Evolutionary conservation across 2,888 invertebrate genomes (phyloP).

Genomic region (Opisthograptis luteolata): DNA sequence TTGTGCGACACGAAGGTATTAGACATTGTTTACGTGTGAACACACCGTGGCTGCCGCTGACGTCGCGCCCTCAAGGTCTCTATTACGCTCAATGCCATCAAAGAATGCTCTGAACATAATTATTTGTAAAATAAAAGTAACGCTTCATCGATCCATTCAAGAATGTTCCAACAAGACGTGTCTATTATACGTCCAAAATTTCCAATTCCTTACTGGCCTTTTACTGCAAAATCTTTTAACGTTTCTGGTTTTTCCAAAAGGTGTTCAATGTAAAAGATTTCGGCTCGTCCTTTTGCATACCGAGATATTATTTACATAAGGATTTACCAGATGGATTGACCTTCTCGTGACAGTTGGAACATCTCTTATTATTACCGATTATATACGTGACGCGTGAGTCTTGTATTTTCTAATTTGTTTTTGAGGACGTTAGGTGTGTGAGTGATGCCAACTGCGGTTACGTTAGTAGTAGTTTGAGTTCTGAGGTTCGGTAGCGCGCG

Average conservation of each 20-base stretch:
- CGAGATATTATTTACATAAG: constrained; percentile 54
- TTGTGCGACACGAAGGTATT: constrained; percentile 42
- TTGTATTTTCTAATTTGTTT: constrained; percentile 14
- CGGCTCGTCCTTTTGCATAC: constrained; percentile 42
- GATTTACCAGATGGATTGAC: constrained; percentile 58
- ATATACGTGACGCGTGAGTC: constrained; percentile 9
- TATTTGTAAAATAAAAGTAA: constrained; percentile 1
- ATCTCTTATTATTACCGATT: constrained; percentile 34
- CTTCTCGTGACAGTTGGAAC: constrained; percentile 45
- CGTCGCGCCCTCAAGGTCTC: constrained; percentile 59
- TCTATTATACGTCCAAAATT: constrained; percentile 32
- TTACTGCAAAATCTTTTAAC: constrained; percentile 53
- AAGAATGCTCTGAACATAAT: constrained; percentile 26
- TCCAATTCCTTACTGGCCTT: constrained; percentile 54
- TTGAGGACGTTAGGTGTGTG: constrained; percentile 18
- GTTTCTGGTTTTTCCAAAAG: constrained; percentile 57
- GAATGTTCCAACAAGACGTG: constrained; percentile 10
- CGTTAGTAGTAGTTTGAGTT: too few relatives aligned
- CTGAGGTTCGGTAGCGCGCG: constrained; percentile 33
- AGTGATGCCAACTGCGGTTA: constrained; percentile 22
- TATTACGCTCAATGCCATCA: constrained; percentile 54
- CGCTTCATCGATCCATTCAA: constrained; percentile 11
- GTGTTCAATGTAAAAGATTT: constrained; percentile 48
- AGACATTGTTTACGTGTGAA: constrained; percentile 69
- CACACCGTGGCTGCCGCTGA: constrained; percentile 50